These are phyloP conservation scores for Ardeotis arabs DNA, from an alignment of 2,113 vertebrate species.

Conservation along the genomic window DNA sequence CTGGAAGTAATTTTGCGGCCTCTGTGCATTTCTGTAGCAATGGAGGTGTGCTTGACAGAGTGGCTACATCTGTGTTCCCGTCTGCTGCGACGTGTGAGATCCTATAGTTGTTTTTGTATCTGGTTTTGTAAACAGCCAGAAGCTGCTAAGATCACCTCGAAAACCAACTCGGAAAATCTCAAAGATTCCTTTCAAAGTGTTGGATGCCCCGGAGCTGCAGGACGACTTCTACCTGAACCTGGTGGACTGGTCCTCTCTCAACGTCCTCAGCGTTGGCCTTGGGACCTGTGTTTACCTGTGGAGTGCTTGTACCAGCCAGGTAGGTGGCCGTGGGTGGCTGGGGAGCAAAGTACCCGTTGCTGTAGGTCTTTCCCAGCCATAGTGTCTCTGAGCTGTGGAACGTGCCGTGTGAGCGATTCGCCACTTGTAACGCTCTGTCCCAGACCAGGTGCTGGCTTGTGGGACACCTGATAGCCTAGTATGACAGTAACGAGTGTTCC, in stretches of 20 bases:
- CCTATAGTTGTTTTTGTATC: neutral
- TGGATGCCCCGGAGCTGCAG: conserved; percentile 96
- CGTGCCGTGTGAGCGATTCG: neutral
- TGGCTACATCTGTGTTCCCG: neutral
- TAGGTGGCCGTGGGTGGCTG: conserved; percentile 10
- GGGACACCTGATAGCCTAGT: neutral
- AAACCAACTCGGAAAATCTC: conserved; percentile 98
- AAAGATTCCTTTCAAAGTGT: conserved; percentile 98
- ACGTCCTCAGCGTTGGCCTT: conserved; percentile 95
- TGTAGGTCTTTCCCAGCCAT: neutral
- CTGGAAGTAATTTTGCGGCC: neutral
- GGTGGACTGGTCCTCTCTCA: conserved; percentile 98
- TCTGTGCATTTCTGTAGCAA: neutral
- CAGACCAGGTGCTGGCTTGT: neutral
- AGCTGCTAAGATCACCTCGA: conserved; percentile 91
- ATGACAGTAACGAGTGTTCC: neutral
- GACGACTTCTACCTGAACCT: conserved; percentile 99
- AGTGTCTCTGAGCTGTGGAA: neutral
- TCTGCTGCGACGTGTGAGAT: neutral
- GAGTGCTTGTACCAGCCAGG: conserved; percentile 99
- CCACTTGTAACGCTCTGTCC: neutral
- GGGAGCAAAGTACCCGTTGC: neutral
- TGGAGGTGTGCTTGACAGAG: neutral
- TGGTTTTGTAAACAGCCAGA: conserved; percentile 81
- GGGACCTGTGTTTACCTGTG: conserved; percentile 98